Evolutionary conservation across 2,888 invertebrate genomes (phyloP), one percentile per base, ranked within the genome.

Genomic region (Calameuta idolon): DNA sequence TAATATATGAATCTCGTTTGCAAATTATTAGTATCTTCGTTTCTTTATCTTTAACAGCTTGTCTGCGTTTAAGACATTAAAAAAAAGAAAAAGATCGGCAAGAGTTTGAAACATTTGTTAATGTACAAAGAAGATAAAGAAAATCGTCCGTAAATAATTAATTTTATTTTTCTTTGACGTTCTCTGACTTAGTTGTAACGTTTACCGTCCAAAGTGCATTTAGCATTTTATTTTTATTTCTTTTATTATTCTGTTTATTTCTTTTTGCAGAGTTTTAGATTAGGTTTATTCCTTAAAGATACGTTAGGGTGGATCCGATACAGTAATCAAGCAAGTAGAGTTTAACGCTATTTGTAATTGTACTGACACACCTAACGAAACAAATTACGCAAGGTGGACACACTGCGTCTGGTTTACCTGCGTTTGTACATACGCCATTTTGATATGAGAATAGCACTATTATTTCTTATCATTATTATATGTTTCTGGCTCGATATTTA

Each of bases 141-240:
- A 55, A 23, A 55, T 55, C 55, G 9, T 15, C 23, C 12, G 31
- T 34, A 71, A n/a, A 34, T 77, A 34, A 76, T 71, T 69, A 35
- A 69, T 33, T 76, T 33, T 15, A 73, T 31, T 73, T 37, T 37
- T 30, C n/a, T n/a, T 12, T 35, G 31, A 34, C 33, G 37, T 84
- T 78, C 77, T 75, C 81, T 78, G 75, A 84, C 81, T 83, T 87
- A 89, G 86, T 89, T 83, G 88, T 88, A 89, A 89, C 88, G 83
- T 85, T 87, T 87, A 89, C 90, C 90, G 90, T 90, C 90, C 90
- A 90, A 89, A 87, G 86, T 87, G 87, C 88, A 88, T 87, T 89
- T 89, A 84, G 85, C 82, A 84, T 82, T 33, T 82, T 33, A 82
- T 81, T 82, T 76, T 81, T 55, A 81, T 55, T 68, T 69, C 40